These are phyloP conservation scores for Ispidina lecontei DNA, from an alignment of 2,797 vertebrate species.

Conservation along the genomic window DNA sequence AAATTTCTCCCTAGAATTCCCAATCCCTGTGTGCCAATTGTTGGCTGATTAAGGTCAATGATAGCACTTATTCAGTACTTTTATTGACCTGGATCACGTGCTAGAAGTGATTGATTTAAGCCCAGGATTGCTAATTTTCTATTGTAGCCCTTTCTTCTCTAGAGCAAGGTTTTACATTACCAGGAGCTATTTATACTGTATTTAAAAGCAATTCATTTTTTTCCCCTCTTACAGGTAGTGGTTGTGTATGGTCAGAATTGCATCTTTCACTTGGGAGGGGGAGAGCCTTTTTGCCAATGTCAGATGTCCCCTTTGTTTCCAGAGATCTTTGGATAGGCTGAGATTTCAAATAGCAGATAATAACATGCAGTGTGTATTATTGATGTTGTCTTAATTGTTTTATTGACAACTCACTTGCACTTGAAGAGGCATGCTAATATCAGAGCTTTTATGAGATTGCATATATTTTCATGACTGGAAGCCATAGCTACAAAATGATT, in stretches of 20 bases:
- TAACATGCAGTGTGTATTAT: conserved; percentile 75
- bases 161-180: conserved; percentile 16
- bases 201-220: conserved; percentile 34
- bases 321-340: conserved; percentile 69
- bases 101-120: conserved; percentile 75
- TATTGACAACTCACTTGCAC: conserved; percentile 81
- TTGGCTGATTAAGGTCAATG: conserved; percentile 75
- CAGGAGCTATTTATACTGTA: conserved; percentile 28
- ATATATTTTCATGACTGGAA: conserved; percentile 76
- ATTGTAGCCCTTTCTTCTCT: conserved; percentile 27
- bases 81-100: conserved; percentile 75
- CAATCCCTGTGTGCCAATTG: conserved; percentile 58
- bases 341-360: conserved; percentile 72
- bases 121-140: conserved; percentile 70
- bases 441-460: conserved; percentile 75
- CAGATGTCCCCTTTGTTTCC: conserved; percentile 71
- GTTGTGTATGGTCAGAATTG: conserved; percentile 15
- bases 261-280: conserved; percentile 20
- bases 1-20: conserved; percentile 37
- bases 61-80: conserved; percentile 69
- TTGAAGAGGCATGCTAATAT: conserved; percentile 80
- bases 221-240: neutral
- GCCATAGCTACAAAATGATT: conserved; percentile 70
- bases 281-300: conserved; percentile 31
- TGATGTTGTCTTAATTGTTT: conserved; percentile 82